Base-by-base conservation (phyloP, 2,113 vertebrate species). In the Ictalurus punctatus region DNA sequence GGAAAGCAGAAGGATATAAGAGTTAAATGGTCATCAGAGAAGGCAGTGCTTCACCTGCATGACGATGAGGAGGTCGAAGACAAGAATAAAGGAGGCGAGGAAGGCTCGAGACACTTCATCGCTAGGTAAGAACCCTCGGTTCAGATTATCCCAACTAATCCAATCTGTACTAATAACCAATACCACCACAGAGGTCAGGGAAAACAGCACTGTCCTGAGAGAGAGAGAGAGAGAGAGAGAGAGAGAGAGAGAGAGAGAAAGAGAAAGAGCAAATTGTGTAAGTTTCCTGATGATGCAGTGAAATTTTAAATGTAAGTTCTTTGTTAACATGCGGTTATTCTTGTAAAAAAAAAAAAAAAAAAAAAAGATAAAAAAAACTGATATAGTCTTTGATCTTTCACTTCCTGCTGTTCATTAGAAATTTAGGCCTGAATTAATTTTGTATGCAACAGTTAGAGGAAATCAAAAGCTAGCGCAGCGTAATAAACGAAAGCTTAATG, bases 61-160 rank as follows among this genome's bases (percentile, higher is more conserved):
- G 93, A 99, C 96, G 94, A 99, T 99, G 92, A 99, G 98, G 91
- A 99, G 98, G 96, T 99, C 98, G 96, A 99, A 99, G 91, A 99
- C 98, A 94, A 99, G 95, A 94, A 99, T 98, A 95, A 99, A 99
- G 91, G 98, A 99, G 93, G 98, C 98, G 86, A 99, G 96, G 92
- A 99, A 99, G 54, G 98, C 98, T 94, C 98, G 96, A 88, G 98
- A 99, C 95, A 99, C 97, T 93, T 99, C 98, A 81, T 99, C 98
- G 87, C 98, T 99, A 92, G 98, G 98, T 94, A 99, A 93, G 95
- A 99, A 99, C 88, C 98, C 98, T 56, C 97, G 96, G 94, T 99
- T 99, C 91, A 99, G 92, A 90, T 98, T 97, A 96, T 99, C 98
- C 98, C 98, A 99, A 95, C 97, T 99, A 96, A 99, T 99, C 98